Evolutionary conservation across 2,888 invertebrate genomes (phyloP).

Genomic region (Chloroclysta siterata): DNA sequence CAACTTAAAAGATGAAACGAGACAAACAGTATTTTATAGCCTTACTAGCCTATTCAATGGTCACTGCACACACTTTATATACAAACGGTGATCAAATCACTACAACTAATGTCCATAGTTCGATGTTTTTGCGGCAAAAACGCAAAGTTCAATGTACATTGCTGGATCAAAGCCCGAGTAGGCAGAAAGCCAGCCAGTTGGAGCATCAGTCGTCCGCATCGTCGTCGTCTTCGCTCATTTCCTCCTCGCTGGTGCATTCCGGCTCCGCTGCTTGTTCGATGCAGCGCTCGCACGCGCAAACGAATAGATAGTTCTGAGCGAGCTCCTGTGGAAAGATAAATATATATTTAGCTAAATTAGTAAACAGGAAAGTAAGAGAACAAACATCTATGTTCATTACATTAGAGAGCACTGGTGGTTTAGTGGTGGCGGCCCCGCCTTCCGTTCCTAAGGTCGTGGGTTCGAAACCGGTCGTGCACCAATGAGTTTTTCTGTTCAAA

Average conservation of each 20-base stretch:
- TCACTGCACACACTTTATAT: not conserved
- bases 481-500: too few species aligned
- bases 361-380: too few species aligned
- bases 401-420: too few species aligned
- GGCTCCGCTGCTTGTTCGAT: slow-evolving; percentile 88
- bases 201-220: slow-evolving; percentile 82
- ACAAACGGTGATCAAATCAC: not conserved
- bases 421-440: too few species aligned
- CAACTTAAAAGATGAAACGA: not conserved
- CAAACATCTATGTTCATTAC: too few species aligned
- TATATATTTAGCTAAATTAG: too few species aligned
- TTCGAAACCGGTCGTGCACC: too few species aligned
- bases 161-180: slow-evolving; percentile 70
- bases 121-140: slow-evolving; percentile 11
- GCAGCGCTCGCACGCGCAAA: slow-evolving; percentile 93
- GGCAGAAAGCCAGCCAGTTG: slow-evolving; percentile 77
- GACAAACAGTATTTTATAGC: not conserved
- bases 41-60: not conserved
- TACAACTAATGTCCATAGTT: slow-evolving; percentile 1
- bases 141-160: slow-evolving; percentile 23
- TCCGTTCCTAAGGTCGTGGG: too few species aligned
- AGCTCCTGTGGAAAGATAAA: slow-evolving; percentile 65
- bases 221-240: slow-evolving; percentile 84
- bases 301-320: slow-evolving; percentile 92
- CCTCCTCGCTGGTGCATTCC: slow-evolving; percentile 93